These are phyloP conservation scores for Willowsia nigromaculata DNA, from an alignment of 2,888 invertebrate species.

Conservation along the genomic window DNA sequence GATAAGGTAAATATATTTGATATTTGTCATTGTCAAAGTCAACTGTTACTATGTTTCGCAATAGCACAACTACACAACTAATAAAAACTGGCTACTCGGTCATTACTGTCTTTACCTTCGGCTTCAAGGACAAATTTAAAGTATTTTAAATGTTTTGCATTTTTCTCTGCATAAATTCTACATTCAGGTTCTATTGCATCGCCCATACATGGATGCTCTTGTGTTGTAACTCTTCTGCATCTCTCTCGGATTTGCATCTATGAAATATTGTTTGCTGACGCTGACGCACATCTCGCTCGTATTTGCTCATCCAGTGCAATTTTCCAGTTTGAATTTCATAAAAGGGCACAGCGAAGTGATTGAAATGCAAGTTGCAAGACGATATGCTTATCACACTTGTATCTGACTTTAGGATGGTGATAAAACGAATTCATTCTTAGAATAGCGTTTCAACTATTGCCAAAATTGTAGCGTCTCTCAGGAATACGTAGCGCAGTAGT, in stretches of 20 bases:
- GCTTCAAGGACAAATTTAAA: constrained; percentile 34
- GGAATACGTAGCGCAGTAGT: no score
- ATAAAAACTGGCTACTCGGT: constrained; percentile 33
- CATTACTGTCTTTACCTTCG: constrained; percentile 33
- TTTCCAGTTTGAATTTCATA: constrained; percentile 4
- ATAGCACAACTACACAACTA: background rate
- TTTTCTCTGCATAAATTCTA: background rate
- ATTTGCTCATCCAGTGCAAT: background rate
- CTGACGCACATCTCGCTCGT: background rate
- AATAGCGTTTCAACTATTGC: no score
- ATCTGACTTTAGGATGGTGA: no score
- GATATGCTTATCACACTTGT: background rate
- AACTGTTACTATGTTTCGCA: background rate
- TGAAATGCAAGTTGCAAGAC: background rate
- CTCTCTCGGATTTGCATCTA: background rate
- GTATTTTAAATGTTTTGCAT: background rate
- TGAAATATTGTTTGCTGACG: background rate
- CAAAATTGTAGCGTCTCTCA: no score
- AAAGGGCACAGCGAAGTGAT: background rate
- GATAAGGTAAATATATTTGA: no score
- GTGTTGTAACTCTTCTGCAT: background rate
- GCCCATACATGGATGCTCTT: background rate
- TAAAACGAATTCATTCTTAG: no score
- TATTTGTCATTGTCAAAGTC: constrained; percentile 40
- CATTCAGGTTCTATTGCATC: background rate